These are phyloP conservation scores for Sepioteuthis lessoniana DNA, from an alignment of 2,888 invertebrate genomes.

Conservation along the genomic window DNA sequence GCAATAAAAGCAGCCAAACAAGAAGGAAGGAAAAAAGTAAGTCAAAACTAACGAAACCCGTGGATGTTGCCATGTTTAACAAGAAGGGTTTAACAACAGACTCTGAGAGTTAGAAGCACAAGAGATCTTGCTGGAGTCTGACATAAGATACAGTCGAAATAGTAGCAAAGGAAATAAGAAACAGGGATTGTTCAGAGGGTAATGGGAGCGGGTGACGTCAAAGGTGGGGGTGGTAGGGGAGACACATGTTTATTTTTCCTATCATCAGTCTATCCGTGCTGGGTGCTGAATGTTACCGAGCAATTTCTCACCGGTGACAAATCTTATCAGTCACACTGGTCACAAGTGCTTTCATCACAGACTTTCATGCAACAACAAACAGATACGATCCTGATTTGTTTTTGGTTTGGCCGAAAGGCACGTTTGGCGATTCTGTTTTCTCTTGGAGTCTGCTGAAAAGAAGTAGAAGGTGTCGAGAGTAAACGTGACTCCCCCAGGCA, in stretches of 20 bases:
- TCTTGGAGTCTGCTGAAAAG: neutral
- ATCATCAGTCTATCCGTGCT: slow-evolving; percentile 4
- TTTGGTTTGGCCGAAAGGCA: neutral
- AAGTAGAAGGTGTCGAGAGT: neutral
- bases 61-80: no score
- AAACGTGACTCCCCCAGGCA: neutral
- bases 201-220: neutral
- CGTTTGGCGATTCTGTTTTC: neutral
- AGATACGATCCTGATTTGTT: neutral
- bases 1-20: neutral
- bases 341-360: neutral
- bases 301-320: neutral
- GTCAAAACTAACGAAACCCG: no score
- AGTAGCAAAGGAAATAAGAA: no score
- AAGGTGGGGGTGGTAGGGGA: no score
- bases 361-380: neutral
- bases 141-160: neutral
- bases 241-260: slow-evolving; percentile 1
- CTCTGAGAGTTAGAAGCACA: no score
- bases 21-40: neutral
- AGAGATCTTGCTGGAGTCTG: neutral
- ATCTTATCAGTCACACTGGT: neutral
- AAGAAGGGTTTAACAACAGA: no score
- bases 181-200: no score
- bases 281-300: neutral